Percentiles rank a stretch among this genome's conserved stretches.
These are phyloP conservation scores for Nyctalus aviator DNA, from an alignment of 2,797 vertebrate species.

Conservation along the genomic window DNA sequence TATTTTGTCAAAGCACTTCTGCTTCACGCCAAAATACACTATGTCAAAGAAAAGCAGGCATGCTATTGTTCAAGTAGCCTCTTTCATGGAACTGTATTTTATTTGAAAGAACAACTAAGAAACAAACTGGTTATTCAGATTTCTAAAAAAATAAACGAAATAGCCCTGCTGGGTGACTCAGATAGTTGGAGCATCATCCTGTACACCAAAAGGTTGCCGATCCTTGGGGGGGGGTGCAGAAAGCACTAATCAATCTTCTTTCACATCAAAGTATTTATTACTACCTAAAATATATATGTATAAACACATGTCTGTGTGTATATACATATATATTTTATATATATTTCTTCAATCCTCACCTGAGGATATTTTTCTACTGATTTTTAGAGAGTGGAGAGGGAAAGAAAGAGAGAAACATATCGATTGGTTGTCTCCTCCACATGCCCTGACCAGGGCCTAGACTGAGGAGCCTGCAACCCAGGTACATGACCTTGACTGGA, in stretches of 20 bases:
- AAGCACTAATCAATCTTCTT: background rate
- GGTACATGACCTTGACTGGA: too few relatives aligned
- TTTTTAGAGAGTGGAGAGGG: too few relatives aligned
- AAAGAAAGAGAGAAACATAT: too few relatives aligned
- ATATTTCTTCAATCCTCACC: too few relatives aligned
- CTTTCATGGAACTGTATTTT: background rate
- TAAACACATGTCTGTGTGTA: too few relatives aligned
- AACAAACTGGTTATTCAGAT: background rate
- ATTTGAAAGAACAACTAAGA: background rate
- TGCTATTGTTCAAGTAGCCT: background rate
- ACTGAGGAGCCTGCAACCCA: too few relatives aligned
- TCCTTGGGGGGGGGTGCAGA: rapidly evolving
- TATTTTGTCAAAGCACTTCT: background rate
- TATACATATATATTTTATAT: too few relatives aligned
- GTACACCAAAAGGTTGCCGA: background rate
- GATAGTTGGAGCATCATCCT: background rate
- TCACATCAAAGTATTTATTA: background rate
- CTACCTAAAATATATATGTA: background rate
- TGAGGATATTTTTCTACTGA: too few relatives aligned
- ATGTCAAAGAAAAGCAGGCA: background rate
- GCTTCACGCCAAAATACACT: background rate
- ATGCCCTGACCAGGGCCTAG: too few relatives aligned
- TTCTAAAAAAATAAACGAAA: conserved; percentile 13
- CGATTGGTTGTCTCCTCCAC: background rate
- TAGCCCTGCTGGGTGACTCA: background rate